Evolutionary conservation across 2,113 vertebrate genomes (phyloP), one percentile per base, ranked within the genome.

Genomic region (Corythaixoides concolor): DNA sequence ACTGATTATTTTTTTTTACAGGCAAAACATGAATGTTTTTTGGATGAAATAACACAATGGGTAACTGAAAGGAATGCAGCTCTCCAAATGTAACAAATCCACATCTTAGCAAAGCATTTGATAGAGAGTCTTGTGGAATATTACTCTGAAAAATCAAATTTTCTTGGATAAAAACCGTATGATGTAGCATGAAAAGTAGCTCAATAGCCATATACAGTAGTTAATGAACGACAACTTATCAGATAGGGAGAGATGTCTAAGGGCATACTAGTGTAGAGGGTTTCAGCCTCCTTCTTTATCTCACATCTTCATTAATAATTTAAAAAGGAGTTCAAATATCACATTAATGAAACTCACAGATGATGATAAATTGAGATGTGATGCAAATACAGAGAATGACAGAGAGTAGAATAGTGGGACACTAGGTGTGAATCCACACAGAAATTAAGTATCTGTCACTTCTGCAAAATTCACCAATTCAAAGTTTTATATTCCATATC

Each of bases 71-170:
- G 11, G 69, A 95, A 68, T 72, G 28, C 6, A 50, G 13, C 50
- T 74, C 37, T 93, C 50, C 24, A 95, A 92, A 89, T 8, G 74
- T 30, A 60, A 75, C 19, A 62, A 53, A 52, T 43, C 32, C 19
- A 0, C 23, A 83, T 66, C 73, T 91, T 89, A 78, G n/a, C 7
- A 81, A 88, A 89, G 32, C 45, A 72, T 88, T 96, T 87, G 14
- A 4, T 80, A 89, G 17, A 72, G 45, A 60, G 11, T 85, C n/a
- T 94, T 8, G 6, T 83, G 62, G 92, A 97, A 84, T 90, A 88
- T 66, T 93, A 89, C 68, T 95, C 78, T 88, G 96, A 93, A 96
- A 97, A 97, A 97, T 97, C 20, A 22, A 80, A 97, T 97, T 97
- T 93, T 90, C 95, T 95, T 97, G 93, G 92, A 77, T 97, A 92